Conservation (phyloP, 2,888 invertebrate species). For the Eupithecia dodoneata region DNA sequence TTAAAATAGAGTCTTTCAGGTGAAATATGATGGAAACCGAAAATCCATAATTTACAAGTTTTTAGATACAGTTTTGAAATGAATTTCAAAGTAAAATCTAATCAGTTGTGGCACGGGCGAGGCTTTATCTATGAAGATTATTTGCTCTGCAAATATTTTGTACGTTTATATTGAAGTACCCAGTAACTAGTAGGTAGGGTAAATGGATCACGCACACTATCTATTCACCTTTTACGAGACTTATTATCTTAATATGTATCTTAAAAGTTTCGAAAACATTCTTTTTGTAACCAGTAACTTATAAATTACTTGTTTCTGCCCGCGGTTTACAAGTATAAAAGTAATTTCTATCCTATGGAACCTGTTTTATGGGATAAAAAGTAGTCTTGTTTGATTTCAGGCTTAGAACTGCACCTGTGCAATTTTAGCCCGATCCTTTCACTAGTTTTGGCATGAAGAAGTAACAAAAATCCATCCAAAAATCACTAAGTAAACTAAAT, state of each 20-base stretch:
- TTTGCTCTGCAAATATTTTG: slow-evolving; percentile 74
- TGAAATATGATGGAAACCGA: not conserved
- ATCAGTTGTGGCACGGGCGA: slow-evolving; percentile 72
- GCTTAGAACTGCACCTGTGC: no score
- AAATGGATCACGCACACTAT: slow-evolving; percentile 2
- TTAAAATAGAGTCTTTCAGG: slow-evolving; percentile 31
- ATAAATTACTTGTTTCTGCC: no score
- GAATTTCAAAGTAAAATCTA: slow-evolving; percentile 57
- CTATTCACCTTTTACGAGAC: not conserved
- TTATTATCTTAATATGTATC: not conserved
- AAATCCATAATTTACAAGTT: not conserved
- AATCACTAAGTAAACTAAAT: no score
- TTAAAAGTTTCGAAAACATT: no score
- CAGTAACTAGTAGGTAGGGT: not conserved
- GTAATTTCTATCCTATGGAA: no score
- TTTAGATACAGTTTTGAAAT: slow-evolving; percentile 42
- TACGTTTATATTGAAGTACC: slow-evolving; percentile 47
- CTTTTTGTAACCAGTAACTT: no score
- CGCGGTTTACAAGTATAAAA: no score
- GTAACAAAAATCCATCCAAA: no score
- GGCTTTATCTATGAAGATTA: slow-evolving; percentile 63
- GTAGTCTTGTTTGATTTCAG: no score
- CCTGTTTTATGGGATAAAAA: no score
- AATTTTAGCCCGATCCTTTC: no score
- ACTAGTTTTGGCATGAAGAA: no score